Evolutionary conservation across 2,113 vertebrate genomes (phyloP).

Genomic region (Myiozetetes cayanensis): DNA sequence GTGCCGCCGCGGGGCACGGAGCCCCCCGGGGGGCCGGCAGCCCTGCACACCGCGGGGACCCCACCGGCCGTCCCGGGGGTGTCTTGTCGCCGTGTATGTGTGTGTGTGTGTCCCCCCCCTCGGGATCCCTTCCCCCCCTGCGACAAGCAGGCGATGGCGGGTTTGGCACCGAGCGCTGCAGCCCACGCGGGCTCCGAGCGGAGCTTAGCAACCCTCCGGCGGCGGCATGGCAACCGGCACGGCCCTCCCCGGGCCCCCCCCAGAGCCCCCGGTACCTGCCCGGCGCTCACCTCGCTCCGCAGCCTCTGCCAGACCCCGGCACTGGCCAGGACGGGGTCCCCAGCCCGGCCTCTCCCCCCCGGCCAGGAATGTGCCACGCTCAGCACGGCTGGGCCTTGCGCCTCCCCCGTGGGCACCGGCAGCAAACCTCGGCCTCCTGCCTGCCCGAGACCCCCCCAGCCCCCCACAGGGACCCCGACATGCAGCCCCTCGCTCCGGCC

Average conservation of each 20-base stretch:
- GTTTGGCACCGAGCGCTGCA: slow-evolving; percentile 35
- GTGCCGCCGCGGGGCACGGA: background rate
- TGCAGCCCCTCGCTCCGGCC: no score
- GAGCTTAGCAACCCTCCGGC: slow-evolving; percentile 60
- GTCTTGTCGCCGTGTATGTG: background rate
- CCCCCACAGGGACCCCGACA: background rate
- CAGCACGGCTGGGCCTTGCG: background rate
- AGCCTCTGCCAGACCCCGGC: background rate
- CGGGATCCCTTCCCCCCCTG: background rate
- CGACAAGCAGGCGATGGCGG: background rate
- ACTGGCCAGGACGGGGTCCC: background rate
- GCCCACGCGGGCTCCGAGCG: slow-evolving; percentile 57
- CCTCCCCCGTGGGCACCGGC: background rate
- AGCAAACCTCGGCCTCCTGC: background rate
- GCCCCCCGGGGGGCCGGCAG: background rate
- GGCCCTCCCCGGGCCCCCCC: background rate
- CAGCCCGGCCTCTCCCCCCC: background rate
- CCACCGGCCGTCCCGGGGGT: background rate
- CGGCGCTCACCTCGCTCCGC: background rate
- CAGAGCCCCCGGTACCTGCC: background rate
- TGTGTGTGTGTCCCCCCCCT: background rate
- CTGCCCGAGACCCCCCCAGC: background rate
- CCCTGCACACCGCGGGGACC: background rate
- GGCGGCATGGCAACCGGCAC: slow-evolving; percentile 44
- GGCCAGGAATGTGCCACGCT: slow-evolving; percentile 19